Base-by-base conservation (phyloP, 1,140 invertebrate species). In the Drosophila triauraria region DNA sequence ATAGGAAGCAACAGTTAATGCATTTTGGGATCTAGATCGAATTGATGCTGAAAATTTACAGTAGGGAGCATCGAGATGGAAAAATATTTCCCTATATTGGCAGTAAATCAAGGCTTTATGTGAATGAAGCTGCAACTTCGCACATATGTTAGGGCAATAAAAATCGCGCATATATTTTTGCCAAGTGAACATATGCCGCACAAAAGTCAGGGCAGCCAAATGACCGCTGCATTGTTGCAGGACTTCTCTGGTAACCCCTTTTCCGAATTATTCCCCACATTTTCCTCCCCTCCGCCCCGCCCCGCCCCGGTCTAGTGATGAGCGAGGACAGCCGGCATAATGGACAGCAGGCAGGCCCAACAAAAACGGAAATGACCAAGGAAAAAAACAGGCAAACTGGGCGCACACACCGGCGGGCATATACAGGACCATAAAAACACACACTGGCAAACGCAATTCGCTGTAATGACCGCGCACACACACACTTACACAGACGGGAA, bases 301-400 rank as follows among this genome's bases (percentile, higher is more conserved):
- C 51, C 51, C 30, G 6, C 27, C 30, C 43, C 23, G 4, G 30
- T 20, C 27, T 53, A 25, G 58, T 72, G 83, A 82, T 87, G 83
- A 87, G 80, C 83, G 81, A 79, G 77, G 78, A 90, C 78, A 90
- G 81, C 53, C 71, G 54, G 50, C 68, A 70, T 81, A 84, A 90
- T 80, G 83, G 76, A 61, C 72, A 85, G 56, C 65, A 48, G 51
- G 54, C 65, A 47, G 60, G 27, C 23, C 47, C 63, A 67, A 56
- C 76, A 88, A 84, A 80, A 90, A 81, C 85, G 85, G 85, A 90
- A 90, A 88, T 88, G 85, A 90, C 85, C 81, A 84, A 74, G 75
- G 77, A 75, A 87, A 88, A 82, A 75, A 83, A 68, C 70, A 56
- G 71, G 68, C 75, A 79, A 72, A 75, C 58, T 25, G 56, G 35